Conservation (phyloP, 2,888 invertebrate species). For the Pyrocoelia pectoralis region DNA sequence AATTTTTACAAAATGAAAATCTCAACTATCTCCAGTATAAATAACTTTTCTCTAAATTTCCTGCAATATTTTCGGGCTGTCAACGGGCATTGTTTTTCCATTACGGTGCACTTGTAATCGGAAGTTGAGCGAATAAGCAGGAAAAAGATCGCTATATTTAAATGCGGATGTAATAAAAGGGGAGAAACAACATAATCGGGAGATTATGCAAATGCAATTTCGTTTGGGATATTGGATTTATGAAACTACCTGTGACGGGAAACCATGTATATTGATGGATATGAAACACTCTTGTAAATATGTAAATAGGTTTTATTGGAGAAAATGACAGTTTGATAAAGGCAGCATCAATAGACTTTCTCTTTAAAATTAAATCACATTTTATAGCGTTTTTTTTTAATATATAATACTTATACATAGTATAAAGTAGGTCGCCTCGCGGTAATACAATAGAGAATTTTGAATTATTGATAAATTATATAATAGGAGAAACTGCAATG, state of each 20-base stretch:
- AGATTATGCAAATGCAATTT: constrained; percentile 61
- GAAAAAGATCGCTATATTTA: constrained; percentile 35
- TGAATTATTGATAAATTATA: too few species aligned
- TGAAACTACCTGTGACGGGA: constrained; percentile 56
- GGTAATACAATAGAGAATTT: too few species aligned
- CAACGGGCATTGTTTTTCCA: constrained; percentile 46
- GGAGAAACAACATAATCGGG: constrained; percentile 53
- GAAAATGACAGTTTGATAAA: constrained; percentile 14
- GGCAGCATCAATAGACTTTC: background rate
- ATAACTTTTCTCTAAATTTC: constrained; percentile 30
- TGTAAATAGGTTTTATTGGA: constrained; percentile 35
- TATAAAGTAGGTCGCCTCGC: too few species aligned
- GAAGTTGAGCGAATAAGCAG: constrained; percentile 26
- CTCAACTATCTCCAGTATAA: constrained; percentile 13
- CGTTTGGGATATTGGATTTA: constrained; percentile 61
- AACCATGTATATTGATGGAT: constrained; percentile 50
- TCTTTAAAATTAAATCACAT: background rate
- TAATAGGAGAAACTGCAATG: too few species aligned
- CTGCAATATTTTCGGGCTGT: constrained; percentile 39
- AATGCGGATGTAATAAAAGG: constrained; percentile 34
- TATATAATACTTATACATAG: too few species aligned
- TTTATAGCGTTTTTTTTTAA: background rate
- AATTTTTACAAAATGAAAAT: constrained; percentile 2
- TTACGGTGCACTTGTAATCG: constrained; percentile 39
- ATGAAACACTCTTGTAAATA: constrained; percentile 46